Base-by-base conservation (phyloP, 2,888 invertebrate species). In the Drosophila lacicola region DNA sequence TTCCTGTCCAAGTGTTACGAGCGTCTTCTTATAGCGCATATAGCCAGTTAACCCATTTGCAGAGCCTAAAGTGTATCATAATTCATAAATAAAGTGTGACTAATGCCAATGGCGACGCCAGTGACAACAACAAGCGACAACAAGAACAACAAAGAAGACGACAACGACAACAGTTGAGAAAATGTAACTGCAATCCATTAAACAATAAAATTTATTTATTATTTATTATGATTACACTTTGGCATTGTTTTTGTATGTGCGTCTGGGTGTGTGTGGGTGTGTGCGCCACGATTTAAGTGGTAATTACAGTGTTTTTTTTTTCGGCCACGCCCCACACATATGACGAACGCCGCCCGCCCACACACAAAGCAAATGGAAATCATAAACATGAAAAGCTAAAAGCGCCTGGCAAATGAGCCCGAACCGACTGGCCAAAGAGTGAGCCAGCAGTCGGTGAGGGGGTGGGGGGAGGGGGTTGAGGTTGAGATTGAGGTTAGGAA, bases 81-180 rank as follows among this genome's bases (percentile, higher is more conserved):
- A 82, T 88, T 86, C 80, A 86, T 88, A 86, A 86, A 88, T 86
- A 89, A 88, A 88, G 86, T 88, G 90, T 86, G 90, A 86, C 90
- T 89, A 89, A 89, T 86, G 88, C 81, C 71, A 74, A 67, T 62
- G 80, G 67, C 78, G 62, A 51, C 63, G 53, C 53, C 80, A 54
- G 19, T 54, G 53, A 74, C 58, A 71, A 61, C 67, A 73, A 34
- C 54, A 36, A 29, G 17, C 25, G 34, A 44, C 25, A 55, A 34
- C 46, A 60, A 80, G 13, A 39, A 64, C n/a, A 45, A 45, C 39
- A 50, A 44, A 19, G 44, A 50, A 25, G 36, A 19, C 53, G 21
- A 46, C 47, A 57, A 47, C 58, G 39, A 60, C 45, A 55, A 60
- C 46, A 50, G 68, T 69, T 67, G 74, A 58, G 54, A 68, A 78